phyloP scores from a whole-genome alignment of 2,797 vertebrate species.

The Macropus fuliginosus region DNA sequence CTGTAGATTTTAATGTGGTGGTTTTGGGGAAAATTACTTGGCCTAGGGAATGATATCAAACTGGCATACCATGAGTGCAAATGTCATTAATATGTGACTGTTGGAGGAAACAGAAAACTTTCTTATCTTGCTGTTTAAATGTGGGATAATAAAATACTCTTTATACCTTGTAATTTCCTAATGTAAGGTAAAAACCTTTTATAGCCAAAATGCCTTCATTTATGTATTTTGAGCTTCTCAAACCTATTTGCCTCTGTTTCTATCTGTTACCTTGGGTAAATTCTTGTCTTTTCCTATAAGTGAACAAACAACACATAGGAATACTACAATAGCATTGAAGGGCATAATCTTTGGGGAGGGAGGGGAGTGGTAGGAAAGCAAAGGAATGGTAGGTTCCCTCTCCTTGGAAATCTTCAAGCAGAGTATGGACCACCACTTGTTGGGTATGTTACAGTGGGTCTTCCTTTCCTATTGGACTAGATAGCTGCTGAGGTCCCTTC shows the following conservation, averaged over 20 bases:
- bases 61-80: constrained; percentile 8
- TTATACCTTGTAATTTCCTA: constrained; percentile 20
- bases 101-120: background rate
- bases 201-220: background rate
- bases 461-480: background rate
- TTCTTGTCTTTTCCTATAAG: background rate
- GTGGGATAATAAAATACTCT: background rate
- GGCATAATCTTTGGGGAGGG: background rate
- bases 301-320: background rate
- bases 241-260: background rate
- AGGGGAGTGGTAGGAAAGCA: background rate
- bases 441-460: background rate
- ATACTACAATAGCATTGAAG: background rate
- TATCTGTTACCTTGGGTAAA: background rate
- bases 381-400: background rate
- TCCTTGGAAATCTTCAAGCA: background rate
- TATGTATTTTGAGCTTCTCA: constrained; percentile 36
- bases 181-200: background rate
- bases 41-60: background rate
- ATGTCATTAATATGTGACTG: background rate
- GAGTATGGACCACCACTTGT: background rate
- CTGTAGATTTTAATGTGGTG: constrained; percentile 2
- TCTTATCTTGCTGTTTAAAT: constrained; percentile 14
- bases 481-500: background rate
- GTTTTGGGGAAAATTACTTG: background rate